Conservation (phyloP, 2,888 invertebrate species). For the Pyrgus malvae region DNA sequence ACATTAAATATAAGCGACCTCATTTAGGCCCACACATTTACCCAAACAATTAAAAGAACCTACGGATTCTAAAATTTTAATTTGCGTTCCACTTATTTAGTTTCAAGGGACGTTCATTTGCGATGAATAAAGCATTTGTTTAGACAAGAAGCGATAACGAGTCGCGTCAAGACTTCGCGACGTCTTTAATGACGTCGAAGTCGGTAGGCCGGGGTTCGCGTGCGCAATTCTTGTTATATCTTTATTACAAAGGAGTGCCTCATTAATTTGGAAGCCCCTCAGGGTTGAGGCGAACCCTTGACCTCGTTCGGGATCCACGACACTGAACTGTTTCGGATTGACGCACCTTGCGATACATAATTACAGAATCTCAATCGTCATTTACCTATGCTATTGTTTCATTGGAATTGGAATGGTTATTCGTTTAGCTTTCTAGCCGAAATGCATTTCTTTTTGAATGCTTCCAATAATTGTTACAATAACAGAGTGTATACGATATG, state of each 20-base stretch:
- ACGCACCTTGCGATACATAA: constrained; percentile 79
- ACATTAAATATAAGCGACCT: too few relatives aligned
- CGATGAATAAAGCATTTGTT: constrained; percentile 61
- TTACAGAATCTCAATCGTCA: too few relatives aligned
- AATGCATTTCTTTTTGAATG: too few relatives aligned
- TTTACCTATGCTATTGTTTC: too few relatives aligned
- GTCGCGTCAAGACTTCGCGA: constrained; percentile 69
- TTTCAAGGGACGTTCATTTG: constrained; percentile 31
- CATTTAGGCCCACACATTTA: not conserved
- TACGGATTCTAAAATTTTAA: constrained; percentile 18
- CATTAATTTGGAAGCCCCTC: constrained; percentile 82
- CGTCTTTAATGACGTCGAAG: constrained; percentile 77
- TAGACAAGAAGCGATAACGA: constrained; percentile 73
- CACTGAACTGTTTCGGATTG: constrained; percentile 69
- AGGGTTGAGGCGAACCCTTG: constrained; percentile 79
- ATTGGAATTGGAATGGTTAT: too few relatives aligned
- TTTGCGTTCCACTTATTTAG: constrained; percentile 24
- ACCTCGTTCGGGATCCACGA: constrained; percentile 74
- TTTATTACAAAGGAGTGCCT: constrained; percentile 83
- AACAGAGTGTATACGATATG: too few relatives aligned
- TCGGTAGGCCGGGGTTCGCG: constrained; percentile 72
- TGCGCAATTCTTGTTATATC: constrained; percentile 82
- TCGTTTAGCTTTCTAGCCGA: too few relatives aligned
- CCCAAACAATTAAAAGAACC: constrained; percentile 10
- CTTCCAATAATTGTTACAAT: too few relatives aligned